Percentiles rank a stretch among this genome's conserved stretches.
Evolutionary conservation across 1,140 invertebrate species (phyloP).

Genomic region (Delia radicum): DNA sequence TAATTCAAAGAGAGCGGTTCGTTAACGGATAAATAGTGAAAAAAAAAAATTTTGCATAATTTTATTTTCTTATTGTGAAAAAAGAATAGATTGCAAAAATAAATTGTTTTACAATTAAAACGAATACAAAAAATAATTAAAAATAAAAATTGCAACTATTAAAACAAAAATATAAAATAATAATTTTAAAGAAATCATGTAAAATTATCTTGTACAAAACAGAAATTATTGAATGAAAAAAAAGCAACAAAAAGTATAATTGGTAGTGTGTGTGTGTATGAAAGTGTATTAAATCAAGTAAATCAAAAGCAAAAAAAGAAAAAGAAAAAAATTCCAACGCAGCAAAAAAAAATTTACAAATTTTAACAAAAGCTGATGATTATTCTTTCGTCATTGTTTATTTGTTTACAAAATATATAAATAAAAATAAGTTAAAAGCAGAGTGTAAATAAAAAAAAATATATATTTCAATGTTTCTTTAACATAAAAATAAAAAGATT

Average conservation of each 20-base stretch:
- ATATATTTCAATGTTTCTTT: background rate
- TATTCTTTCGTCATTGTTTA: background rate
- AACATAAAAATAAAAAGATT: background rate
- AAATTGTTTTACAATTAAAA: background rate
- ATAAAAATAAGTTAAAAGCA: background rate
- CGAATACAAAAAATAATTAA: background rate
- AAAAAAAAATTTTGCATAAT: background rate
- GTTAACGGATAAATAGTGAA: background rate
- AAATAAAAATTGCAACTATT: background rate
- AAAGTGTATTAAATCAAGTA: background rate
- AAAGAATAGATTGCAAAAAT: background rate
- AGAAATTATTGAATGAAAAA: background rate
- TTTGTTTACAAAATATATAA: background rate
- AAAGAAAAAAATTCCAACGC: background rate
- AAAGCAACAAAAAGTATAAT: background rate
- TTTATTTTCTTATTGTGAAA: background rate
- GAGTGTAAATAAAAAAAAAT: background rate
- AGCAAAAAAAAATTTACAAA: background rate
- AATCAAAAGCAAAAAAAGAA: background rate
- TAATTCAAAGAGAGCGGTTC: constrained; percentile 11
- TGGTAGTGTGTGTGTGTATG: background rate
- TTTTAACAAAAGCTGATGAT: background rate
- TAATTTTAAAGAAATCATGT: background rate
- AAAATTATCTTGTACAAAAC: background rate
- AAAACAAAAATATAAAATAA: background rate